A percentile compares a stretch with the other conserved stretches of the same genome.
Conservation (phyloP, 2,888 invertebrate species). For the Hypomecis punctinalis region DNA sequence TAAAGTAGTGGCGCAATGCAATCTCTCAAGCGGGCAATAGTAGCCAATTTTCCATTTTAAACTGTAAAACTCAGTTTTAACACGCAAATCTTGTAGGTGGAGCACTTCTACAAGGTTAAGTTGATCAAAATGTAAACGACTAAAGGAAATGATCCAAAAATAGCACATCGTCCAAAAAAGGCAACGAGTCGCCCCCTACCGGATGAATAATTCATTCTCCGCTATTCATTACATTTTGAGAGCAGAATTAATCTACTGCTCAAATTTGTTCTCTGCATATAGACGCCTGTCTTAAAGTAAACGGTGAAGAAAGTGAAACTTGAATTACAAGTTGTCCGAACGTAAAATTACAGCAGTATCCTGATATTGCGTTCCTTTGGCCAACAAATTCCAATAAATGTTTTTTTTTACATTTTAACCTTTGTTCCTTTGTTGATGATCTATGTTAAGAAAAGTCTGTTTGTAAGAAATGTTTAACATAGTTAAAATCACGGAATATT, state of each 20-base stretch:
- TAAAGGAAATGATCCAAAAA: slow-evolving; percentile 10
- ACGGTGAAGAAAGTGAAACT: slow-evolving; percentile 5
- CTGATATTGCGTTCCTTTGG: no score
- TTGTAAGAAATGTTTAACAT: no score
- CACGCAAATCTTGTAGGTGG: no score
- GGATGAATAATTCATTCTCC: slow-evolving; percentile 40
- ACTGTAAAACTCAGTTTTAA: no score
- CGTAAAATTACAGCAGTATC: not conserved
- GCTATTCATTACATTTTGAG: slow-evolving; percentile 37
- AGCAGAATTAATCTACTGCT: slow-evolving; percentile 39
- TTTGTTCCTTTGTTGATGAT: no score
- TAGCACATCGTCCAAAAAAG: slow-evolving; percentile 6
- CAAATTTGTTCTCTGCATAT: slow-evolving; percentile 34
- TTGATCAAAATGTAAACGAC: slow-evolving; percentile 22
- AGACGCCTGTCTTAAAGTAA: slow-evolving; percentile 2
- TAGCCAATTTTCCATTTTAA: no score
- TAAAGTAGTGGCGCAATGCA: no score
- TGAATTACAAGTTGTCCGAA: not conserved
- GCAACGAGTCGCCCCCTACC: not conserved
- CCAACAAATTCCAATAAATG: no score
- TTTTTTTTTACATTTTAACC: no score
- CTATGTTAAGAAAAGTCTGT: no score
- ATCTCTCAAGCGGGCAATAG: no score
- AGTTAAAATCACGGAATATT: no score
- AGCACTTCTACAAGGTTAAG: not conserved